Conservation (phyloP, 2,888 invertebrate genomes). For the Agrotis ipsilon region DNA sequence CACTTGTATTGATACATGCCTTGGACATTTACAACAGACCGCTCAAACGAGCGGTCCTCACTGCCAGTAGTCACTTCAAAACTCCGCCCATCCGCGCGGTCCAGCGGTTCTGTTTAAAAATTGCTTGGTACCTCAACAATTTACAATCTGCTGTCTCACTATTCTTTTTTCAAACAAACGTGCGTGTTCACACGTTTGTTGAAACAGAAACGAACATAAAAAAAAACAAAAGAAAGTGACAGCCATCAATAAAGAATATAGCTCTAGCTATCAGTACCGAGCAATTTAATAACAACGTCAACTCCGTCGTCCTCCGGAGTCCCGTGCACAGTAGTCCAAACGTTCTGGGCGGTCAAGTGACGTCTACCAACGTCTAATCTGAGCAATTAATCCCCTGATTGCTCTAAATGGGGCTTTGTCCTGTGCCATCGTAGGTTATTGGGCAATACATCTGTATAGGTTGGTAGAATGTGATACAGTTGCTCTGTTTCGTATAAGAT, state of each 20-base stretch:
- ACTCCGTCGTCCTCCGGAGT: not conserved
- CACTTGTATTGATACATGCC: no score
- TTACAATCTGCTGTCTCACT: no score
- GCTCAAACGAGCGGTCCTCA: no score
- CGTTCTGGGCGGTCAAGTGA: slow-evolving; percentile 59
- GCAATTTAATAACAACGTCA: slow-evolving; percentile 45
- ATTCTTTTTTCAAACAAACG: no score
- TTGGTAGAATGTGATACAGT: slow-evolving; percentile 5
- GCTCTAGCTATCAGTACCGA: slow-evolving; percentile 9
- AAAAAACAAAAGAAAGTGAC: not conserved
- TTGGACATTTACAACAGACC: no score
- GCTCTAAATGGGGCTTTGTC: slow-evolving; percentile 70
- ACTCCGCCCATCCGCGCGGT: no score
- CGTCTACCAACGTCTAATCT: slow-evolving; percentile 63
- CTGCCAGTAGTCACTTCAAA: no score
- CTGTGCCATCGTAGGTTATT: slow-evolving; percentile 51
- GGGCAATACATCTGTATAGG: slow-evolving; percentile 31
- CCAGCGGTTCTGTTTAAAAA: no score
- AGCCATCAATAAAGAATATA: slow-evolving; percentile 8
- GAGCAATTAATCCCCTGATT: slow-evolving; percentile 72
- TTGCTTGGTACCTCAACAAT: no score
- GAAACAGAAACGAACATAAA: no score
- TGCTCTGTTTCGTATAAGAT: slow-evolving; percentile 14
- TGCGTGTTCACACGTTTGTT: no score
- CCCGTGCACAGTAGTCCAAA: slow-evolving; percentile 45